phyloP scores from a whole-genome alignment of 2,888 invertebrate genomes.

The Watsonalla binaria region DNA sequence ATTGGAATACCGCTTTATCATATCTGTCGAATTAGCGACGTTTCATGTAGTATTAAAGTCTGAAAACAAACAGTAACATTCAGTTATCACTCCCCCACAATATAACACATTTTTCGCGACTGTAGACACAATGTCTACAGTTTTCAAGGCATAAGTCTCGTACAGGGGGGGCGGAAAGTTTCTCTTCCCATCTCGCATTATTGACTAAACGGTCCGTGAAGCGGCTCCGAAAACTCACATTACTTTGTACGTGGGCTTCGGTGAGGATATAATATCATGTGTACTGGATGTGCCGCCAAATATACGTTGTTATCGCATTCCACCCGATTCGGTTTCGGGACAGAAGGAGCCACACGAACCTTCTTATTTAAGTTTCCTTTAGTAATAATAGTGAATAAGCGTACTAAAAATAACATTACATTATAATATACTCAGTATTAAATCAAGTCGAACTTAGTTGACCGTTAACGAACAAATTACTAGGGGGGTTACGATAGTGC shows the following conservation, averaged over 20 bases:
- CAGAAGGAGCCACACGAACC: constrained; percentile 6
- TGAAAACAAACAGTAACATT: no score
- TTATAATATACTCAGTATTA: no score
- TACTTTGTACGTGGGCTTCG: constrained; percentile 30
- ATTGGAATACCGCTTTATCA: no score
- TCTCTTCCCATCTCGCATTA: constrained; percentile 35
- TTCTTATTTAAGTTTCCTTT: constrained; percentile 12
- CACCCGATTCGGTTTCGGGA: constrained; percentile 14
- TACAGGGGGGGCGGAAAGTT: constrained; percentile 11
- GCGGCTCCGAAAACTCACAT: constrained; percentile 30
- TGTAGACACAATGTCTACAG: background rate
- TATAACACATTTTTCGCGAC: no score
- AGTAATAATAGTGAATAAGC: background rate
- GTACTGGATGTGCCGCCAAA: constrained; percentile 15
- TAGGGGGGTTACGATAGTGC: no score
- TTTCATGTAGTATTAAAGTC: no score
- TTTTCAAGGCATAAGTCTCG: constrained; percentile 11
- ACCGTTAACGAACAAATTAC: no score
- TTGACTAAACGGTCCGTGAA: constrained; percentile 45
- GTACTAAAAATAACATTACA: no score
- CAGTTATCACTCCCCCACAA: no score
- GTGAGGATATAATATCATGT: constrained; percentile 5
- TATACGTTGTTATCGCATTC: constrained; percentile 6
- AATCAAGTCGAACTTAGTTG: no score
- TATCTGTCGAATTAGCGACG: no score